Evolutionary conservation across 30 jellyfish, hydroid and myxozoan genomes (phyloP).

Genomic region (Nemopilema nomurai): DNA sequence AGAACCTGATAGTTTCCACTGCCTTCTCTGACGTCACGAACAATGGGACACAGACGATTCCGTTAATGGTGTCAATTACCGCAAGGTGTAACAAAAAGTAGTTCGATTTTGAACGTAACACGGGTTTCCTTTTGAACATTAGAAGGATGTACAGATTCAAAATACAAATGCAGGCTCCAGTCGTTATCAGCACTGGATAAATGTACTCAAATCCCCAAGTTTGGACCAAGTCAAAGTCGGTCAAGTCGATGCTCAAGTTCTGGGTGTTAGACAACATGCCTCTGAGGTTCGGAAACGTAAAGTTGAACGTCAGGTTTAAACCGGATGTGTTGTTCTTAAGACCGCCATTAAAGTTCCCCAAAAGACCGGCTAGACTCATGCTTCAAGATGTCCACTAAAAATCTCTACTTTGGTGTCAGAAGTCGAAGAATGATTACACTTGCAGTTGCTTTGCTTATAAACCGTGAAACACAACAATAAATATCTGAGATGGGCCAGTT

Average conservation of each 20-base stretch:
- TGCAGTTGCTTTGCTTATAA: background rate
- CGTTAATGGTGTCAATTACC: background rate
- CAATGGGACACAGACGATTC: constrained; percentile 12
- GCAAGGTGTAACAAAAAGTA: background rate
- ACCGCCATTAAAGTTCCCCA: background rate
- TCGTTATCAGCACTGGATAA: background rate
- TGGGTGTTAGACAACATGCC: background rate
- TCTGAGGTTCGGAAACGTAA: background rate
- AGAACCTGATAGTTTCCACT: background rate
- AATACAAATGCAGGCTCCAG: background rate
- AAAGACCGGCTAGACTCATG: background rate
- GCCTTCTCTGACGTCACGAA: constrained; percentile 7
- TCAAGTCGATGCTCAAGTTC: background rate
- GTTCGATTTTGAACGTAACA: constrained; percentile 19
- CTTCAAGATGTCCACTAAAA: background rate
- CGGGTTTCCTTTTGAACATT: background rate
- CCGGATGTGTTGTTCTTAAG: background rate
- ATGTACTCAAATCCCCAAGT: constrained; percentile 27
- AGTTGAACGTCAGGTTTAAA: background rate
- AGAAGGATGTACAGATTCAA: constrained; percentile 2
- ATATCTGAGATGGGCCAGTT: no score
- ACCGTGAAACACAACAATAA: background rate
- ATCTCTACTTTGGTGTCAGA: background rate
- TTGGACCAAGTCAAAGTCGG: constrained; percentile 1
- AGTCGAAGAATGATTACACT: background rate